These are phyloP conservation scores for Petrosia ficiformis DNA, from an alignment of 37 sponge, comb jelly and placozoan species.

Conservation along the genomic window DNA sequence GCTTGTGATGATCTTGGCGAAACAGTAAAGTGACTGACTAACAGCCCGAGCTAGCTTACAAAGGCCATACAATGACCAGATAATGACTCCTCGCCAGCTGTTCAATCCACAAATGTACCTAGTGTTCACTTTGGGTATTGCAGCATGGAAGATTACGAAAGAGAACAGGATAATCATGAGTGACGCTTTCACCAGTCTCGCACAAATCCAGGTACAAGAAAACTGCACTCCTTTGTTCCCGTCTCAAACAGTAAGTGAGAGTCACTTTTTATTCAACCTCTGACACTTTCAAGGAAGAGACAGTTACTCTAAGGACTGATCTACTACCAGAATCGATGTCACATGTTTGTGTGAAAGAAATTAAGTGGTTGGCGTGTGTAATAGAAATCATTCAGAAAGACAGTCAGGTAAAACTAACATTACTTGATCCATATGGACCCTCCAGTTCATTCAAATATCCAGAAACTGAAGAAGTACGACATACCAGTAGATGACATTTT, in stretches of 20 bases:
- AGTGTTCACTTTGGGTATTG: slow-evolving; percentile 18
- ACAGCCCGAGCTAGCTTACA: slow-evolving; percentile 49
- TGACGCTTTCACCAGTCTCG: background rate
- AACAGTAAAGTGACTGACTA: slow-evolving; percentile 44
- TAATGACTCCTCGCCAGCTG: slow-evolving; percentile 49
- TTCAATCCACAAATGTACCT: slow-evolving; percentile 4
- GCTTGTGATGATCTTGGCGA: slow-evolving; percentile 60
- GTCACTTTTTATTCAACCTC: background rate
- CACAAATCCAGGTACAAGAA: slow-evolving; percentile 6
- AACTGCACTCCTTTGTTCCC: background rate
- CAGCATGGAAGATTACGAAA: background rate
- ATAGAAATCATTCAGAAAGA: background rate
- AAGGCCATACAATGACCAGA: slow-evolving; percentile 29
- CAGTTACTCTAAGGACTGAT: background rate
- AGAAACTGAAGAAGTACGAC: slow-evolving; percentile 1
- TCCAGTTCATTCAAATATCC: slow-evolving; percentile 18
- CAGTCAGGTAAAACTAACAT: slow-evolving; percentile 14
- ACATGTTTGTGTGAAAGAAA: background rate
- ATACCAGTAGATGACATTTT: slow-evolving; percentile 14
- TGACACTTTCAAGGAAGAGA: background rate
- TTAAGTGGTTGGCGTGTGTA: slow-evolving; percentile 38
- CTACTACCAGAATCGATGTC: background rate
- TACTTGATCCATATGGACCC: slow-evolving; percentile 38
- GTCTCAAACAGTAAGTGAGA: background rate
- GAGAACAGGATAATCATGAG: background rate